Percentiles rank a stretch among this genome's conserved stretches.
phyloP scores from a whole-genome alignment of 2,113 vertebrate genomes.

The Meriones unguiculatus region DNA sequence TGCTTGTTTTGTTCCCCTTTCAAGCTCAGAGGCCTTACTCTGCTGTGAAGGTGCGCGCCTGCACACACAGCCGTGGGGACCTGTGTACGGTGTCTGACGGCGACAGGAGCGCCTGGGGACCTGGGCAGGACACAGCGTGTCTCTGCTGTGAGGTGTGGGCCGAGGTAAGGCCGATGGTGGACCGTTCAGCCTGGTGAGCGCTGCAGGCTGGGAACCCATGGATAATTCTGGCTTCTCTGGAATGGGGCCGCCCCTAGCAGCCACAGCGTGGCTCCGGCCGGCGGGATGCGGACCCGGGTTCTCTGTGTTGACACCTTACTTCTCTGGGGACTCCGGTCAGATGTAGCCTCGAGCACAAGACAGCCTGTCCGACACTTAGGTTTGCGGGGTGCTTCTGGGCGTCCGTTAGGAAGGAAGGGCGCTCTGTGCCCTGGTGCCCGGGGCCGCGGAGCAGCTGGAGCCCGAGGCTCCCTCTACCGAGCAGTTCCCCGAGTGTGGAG shows the following conservation, averaged over 20 bases:
- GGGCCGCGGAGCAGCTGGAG: not conserved
- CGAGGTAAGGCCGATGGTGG: not conserved
- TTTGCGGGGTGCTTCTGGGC: not conserved
- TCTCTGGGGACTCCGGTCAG: not conserved
- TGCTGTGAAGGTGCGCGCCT: not conserved
- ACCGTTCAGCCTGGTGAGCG: not conserved
- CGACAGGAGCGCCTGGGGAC: not conserved
- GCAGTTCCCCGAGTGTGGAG: not conserved
- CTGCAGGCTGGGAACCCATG: not conserved
- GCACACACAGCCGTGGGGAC: not conserved
- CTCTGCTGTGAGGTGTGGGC: not conserved
- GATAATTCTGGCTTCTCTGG: not conserved
- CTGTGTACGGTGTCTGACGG: not conserved
- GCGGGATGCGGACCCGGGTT: not conserved
- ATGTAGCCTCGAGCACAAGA: not conserved
- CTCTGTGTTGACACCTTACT: not conserved
- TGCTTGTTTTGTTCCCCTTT: not conserved
- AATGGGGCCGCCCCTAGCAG: not conserved
- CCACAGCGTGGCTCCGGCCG: not conserved
- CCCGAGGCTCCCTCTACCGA: not conserved
- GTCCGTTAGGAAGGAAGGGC: not conserved
- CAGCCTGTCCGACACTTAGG: not conserved
- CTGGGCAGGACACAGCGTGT: not conserved
- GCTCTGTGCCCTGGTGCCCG: not conserved
- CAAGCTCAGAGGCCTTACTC: constrained; percentile 15